Conservation (phyloP, 2,888 invertebrate genomes). For the Desoria tigrina region DNA sequence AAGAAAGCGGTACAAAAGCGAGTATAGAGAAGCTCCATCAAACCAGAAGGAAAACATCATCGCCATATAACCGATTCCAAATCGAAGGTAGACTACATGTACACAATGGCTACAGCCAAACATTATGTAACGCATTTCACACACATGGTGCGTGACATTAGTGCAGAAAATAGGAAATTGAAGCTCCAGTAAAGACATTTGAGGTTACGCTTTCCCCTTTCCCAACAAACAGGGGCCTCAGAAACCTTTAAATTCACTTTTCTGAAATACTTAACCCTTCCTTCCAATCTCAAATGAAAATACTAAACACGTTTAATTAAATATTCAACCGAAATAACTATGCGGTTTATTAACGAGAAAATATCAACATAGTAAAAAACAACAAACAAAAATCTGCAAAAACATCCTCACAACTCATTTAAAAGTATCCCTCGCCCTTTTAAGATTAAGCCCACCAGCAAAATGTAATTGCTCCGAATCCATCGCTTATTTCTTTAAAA, state of each 20-base stretch:
- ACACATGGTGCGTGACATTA: slow-evolving; percentile 3
- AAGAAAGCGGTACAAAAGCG: no score
- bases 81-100: no score
- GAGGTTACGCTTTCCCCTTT: background rate
- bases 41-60: no score
- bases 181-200: background rate
- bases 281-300: background rate
- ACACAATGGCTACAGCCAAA: background rate
- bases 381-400: no score
- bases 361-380: background rate
- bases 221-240: background rate
- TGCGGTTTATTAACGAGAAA: background rate
- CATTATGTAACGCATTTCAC: background rate
- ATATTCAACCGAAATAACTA: no score
- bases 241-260: background rate
- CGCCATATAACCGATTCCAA: no score
- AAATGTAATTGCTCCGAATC: slow-evolving; percentile 8
- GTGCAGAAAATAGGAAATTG: background rate
- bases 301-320: no score
- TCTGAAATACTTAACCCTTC: background rate
- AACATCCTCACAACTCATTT: background rate
- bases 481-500: slow-evolving; percentile 5
- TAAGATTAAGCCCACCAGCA: slow-evolving; percentile 13
- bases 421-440: slow-evolving; percentile 4
- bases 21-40: no score